phyloP scores from a whole-genome alignment of 2,113 vertebrate genomes.

The Orientallactaga bullata region DNA sequence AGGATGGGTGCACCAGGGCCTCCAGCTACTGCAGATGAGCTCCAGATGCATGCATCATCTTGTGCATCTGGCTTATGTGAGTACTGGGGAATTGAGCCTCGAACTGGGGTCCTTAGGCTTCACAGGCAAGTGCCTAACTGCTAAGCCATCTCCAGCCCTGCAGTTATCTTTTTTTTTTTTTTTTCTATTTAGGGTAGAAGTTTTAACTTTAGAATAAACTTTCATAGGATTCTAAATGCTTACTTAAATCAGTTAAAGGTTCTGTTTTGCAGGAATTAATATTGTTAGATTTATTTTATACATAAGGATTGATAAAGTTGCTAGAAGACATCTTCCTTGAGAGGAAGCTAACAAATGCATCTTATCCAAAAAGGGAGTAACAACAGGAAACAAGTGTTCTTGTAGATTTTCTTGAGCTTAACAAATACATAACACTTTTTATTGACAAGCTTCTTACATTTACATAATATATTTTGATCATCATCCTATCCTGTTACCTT shows the following conservation, averaged over 20 bases:
- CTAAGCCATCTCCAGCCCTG: no score
- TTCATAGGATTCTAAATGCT: slow-evolving; percentile 14
- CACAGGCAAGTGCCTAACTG: no score
- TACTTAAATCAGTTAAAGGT: not conserved
- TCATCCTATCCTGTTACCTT: no score
- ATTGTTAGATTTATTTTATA: not conserved
- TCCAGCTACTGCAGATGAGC: no score
- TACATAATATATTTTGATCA: no score
- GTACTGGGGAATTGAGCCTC: no score
- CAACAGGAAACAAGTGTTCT: not conserved
- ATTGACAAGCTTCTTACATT: no score
- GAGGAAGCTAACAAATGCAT: not conserved
- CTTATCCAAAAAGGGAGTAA: not conserved
- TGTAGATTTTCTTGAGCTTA: not conserved
- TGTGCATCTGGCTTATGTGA: no score
- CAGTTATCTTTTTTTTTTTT: not conserved
- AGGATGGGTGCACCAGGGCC: no score
- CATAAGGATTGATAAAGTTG: not conserved
- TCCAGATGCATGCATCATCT: no score
- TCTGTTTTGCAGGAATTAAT: not conserved
- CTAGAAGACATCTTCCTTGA: not conserved
- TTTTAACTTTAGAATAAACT: not conserved
- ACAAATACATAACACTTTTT: not conserved
- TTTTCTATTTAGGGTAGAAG: not conserved
- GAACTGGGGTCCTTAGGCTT: no score